Conservation (phyloP, 1,140 invertebrate genomes). For the Melipona quadrifasciata region DNA sequence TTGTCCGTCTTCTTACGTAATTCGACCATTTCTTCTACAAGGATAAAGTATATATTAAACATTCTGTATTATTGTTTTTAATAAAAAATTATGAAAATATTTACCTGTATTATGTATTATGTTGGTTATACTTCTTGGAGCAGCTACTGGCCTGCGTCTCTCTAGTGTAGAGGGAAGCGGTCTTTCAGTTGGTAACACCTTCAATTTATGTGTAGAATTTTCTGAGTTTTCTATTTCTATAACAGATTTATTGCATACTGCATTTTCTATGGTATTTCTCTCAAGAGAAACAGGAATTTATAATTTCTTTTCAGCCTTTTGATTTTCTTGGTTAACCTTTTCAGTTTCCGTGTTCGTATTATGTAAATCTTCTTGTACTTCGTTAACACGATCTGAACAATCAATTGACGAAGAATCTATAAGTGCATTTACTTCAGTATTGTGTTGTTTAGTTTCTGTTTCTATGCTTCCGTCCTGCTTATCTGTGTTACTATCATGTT, state of each 20-base stretch:
- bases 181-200: constrained; percentile 73
- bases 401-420: constrained; percentile 31
- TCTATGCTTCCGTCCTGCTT: constrained; percentile 52
- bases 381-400: constrained; percentile 27
- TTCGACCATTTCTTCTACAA: constrained; percentile 74
- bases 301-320: constrained; percentile 50
- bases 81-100: constrained; percentile 3
- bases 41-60: constrained; percentile 12
- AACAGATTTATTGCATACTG: constrained; percentile 50
- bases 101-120: constrained; percentile 66
- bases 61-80: neutral
- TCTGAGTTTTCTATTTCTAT: constrained; percentile 60
- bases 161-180: constrained; percentile 73
- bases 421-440: constrained; percentile 31
- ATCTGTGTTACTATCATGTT: constrained; percentile 54
- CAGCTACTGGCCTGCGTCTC: constrained; percentile 79
- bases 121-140: constrained; percentile 81
- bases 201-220: constrained; percentile 58
- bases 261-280: constrained; percentile 25
- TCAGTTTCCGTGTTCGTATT: constrained; percentile 56
- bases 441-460: constrained; percentile 46
- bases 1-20: constrained; percentile 75
- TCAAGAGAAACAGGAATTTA: constrained; percentile 34
- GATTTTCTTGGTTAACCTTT: constrained; percentile 49
- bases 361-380: constrained; percentile 43